Percentiles rank a stretch among this genome's conserved stretches.
phyloP scores from a whole-genome alignment of 2,113 vertebrate genomes.

The Lontra canadensis region DNA sequence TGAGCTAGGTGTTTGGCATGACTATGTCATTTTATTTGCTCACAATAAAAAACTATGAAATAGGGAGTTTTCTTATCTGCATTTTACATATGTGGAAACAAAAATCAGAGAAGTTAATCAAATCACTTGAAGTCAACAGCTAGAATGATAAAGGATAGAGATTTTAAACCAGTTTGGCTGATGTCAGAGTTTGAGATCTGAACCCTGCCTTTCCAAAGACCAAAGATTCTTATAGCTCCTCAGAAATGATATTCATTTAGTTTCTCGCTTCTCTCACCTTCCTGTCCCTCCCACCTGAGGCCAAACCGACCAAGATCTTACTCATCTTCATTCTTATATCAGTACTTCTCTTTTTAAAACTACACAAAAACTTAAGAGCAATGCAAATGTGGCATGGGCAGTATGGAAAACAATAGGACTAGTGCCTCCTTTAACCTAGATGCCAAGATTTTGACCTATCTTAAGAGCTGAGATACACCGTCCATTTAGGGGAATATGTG shows the following conservation, averaged over 20 bases:
- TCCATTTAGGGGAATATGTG: neutral
- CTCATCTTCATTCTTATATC: neutral
- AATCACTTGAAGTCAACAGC: neutral
- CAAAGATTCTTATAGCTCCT: neutral
- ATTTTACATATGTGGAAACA: neutral
- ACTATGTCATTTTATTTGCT: neutral
- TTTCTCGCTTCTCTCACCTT: neutral
- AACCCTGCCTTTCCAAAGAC: neutral
- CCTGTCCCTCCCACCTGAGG: neutral
- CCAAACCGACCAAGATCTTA: neutral
- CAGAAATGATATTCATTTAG: neutral
- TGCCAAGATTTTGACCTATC: neutral
- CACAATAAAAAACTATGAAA: neutral
- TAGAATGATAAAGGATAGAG: neutral
- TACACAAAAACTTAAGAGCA: neutral
- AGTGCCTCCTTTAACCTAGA: neutral
- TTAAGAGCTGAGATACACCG: neutral
- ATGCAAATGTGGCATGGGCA: neutral
- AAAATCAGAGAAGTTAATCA: neutral
- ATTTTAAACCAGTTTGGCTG: neutral
- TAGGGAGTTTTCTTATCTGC: neutral
- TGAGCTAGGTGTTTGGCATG: neutral
- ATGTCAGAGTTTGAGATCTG: neutral
- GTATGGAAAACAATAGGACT: neutral
- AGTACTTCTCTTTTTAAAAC: neutral